These are phyloP conservation scores for Matsumurasca onukii DNA, from an alignment of 1,140 invertebrate genomes.

Conservation along the genomic window DNA sequence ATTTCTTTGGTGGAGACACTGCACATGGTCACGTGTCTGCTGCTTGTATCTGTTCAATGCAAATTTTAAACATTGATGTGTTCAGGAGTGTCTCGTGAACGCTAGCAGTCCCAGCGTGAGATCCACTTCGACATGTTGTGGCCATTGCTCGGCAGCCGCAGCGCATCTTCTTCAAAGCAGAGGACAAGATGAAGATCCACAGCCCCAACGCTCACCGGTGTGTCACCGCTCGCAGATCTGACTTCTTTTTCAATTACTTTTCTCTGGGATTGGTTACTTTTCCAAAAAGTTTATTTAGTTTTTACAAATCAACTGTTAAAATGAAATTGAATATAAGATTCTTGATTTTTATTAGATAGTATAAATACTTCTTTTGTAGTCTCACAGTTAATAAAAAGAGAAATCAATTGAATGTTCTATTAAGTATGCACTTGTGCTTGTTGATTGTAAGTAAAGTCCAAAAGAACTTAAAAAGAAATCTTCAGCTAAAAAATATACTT, in stretches of 20 bases:
- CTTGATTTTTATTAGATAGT: too few species aligned
- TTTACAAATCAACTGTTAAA: not conserved
- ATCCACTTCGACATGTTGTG: conserved; percentile 84
- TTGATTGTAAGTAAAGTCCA: too few species aligned
- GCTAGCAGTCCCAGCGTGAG: conserved; percentile 56
- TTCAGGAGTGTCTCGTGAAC: conserved; percentile 43
- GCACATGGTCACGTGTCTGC: too few species aligned
- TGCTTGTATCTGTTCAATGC: too few species aligned
- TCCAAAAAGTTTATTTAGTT: not conserved
- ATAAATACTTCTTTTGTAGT: not conserved
- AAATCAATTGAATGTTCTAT: too few species aligned
- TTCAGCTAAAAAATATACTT: too few species aligned
- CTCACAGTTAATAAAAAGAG: too few species aligned
- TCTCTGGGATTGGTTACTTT: conserved; percentile 86
- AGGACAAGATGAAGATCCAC: conserved; percentile 98
- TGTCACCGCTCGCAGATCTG: conserved; percentile 70
- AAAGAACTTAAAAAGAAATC: too few species aligned
- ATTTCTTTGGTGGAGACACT: too few species aligned
- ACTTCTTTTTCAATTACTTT: conserved; percentile 98
- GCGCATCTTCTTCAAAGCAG: conserved; percentile 90
- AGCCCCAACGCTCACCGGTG: conserved; percentile 76
- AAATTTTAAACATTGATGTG: too few species aligned
- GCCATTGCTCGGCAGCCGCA: conserved; percentile 76
- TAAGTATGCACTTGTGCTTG: too few species aligned
- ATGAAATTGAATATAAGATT: too few species aligned